phyloP scores from a whole-genome alignment of 2,888 invertebrate genomes.

The Pseudococcus longispinus region DNA sequence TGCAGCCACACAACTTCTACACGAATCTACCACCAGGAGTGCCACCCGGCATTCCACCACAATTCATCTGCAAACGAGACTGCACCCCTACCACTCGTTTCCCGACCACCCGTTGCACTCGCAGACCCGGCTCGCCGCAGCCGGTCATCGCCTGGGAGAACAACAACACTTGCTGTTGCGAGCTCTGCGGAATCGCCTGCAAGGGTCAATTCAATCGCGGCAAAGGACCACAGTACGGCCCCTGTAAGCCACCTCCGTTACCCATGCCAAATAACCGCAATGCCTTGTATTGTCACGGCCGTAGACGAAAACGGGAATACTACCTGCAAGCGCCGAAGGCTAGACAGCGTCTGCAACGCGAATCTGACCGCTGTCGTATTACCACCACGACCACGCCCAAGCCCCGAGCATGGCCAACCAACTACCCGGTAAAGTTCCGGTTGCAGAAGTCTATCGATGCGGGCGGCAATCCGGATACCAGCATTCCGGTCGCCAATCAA shows the following conservation, averaged over 20 bases:
- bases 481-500: not conserved
- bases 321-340: slow-evolving; percentile 1
- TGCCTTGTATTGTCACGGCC: not conserved
- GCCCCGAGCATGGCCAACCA: slow-evolving; percentile 6
- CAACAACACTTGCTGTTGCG: slow-evolving; percentile 8
- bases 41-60: not conserved
- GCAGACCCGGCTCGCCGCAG: not conserved
- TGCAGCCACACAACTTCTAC: slow-evolving; percentile 2
- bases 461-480: not conserved
- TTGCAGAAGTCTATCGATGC: not conserved
- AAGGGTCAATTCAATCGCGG: not conserved
- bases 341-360: not conserved
- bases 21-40: not conserved
- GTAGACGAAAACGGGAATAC: slow-evolving; percentile 19
- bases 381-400: slow-evolving; percentile 3
- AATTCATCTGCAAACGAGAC: not conserved
- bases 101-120: not conserved
- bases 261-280: not conserved
- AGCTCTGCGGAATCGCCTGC: not conserved
- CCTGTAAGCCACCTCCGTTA: not conserved
- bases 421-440: slow-evolving; percentile 21
- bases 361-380: not conserved
- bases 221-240: not conserved
- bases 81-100: not conserved
- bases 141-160: not conserved